Base-by-base conservation (phyloP, 1,140 invertebrate genomes). In the Nasonia vitripennis region DNA sequence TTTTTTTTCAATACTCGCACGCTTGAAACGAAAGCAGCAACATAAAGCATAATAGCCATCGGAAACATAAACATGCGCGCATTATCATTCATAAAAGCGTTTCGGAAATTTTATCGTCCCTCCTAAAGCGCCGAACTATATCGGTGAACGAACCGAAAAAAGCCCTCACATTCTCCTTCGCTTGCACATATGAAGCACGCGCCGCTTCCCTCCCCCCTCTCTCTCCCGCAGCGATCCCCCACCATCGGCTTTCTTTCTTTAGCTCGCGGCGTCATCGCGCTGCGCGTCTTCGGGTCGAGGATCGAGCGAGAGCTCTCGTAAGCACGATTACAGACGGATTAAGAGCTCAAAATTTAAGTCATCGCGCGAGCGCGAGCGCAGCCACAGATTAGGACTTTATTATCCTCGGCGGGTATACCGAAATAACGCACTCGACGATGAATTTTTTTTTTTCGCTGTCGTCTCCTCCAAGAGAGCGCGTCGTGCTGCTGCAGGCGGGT, bases 341-440 rank as follows among this genome's bases (percentile, higher is more conserved):
- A 82, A 62, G 45, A 27, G 70, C 80, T 82, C 41, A 23, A 74
- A 82, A 82, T 73, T 73, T 55, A 81, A 67, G 67, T 71, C 78
- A 79, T 70, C 78, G 78, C 9, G 37, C 68, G 51, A 27, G 27
- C 27, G 27, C 27, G 27, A 27, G 27, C 27, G 27, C 51, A 2
- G 9, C 27, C 17, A 3, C 48, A 80, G 80, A 82, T 82, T 55
- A 82, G 41, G 17, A 80, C 62, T 80, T 41, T 70, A 80, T 80
- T 67, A 45, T 70, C 78, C 34, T n/a, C n/a, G 4, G n/a, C 11
- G 10, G 0, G 11, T 71, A 20, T 70, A 11, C 73, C 23, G 9
- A 75, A 75, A 75, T 75, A 75, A 75, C 74, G 20, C 34, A 73
- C 68, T 71, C 27, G 68, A n/a, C 6, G 70, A 73, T 73, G 10